Base-by-base conservation (phyloP, 2,113 vertebrate genomes). In the Pandion haliaetus region DNA sequence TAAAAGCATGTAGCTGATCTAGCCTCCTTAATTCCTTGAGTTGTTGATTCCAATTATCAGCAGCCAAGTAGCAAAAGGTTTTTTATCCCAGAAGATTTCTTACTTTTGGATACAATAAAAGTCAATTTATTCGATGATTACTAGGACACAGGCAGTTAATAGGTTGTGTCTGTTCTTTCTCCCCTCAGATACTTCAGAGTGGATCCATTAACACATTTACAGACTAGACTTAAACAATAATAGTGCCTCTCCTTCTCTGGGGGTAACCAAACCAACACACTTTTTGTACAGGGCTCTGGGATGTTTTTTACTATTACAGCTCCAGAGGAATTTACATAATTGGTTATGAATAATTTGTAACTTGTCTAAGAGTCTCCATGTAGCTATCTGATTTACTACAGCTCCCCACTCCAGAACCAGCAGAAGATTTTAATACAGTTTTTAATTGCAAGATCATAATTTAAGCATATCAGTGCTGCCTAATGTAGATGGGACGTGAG, bases 261-360 rank as follows among this genome's bases (percentile, higher is more conserved):
- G 96, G 95, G 96, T 96, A 93, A 94, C 96, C 95, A 79, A 96
- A 95, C 78, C 89, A 95, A 84, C 91, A 93, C 93, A 94, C 82
- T 96, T 97, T 95, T 96, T 93, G 94, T 91, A 52, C 58, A 81
- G 67, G 94, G 87, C 94, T 90, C 82, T 81, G 91, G 93, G 91
- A 95, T 93, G 94, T 89, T 96, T 93, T 95, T 96, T 90, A 82
- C 94, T 94, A 74, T 93, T 94, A 94, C 92, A 93, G 93, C 86
- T 96, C 93, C 91, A 94, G 90, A 93, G 92, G 93, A 96, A 96
- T 96, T 95, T 93, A 95, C 97, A 93, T 97, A 97, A 97, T 97
- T 97, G 96, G 96, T 93, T 97, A 97, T 97, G 97, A 97, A 97
- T 97, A 97, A 97, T 97, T 97, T 49, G 92, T 91, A 84, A 88